phyloP scores from a whole-genome alignment of 2,888 invertebrate species.

The Plagodis pulveraria region DNA sequence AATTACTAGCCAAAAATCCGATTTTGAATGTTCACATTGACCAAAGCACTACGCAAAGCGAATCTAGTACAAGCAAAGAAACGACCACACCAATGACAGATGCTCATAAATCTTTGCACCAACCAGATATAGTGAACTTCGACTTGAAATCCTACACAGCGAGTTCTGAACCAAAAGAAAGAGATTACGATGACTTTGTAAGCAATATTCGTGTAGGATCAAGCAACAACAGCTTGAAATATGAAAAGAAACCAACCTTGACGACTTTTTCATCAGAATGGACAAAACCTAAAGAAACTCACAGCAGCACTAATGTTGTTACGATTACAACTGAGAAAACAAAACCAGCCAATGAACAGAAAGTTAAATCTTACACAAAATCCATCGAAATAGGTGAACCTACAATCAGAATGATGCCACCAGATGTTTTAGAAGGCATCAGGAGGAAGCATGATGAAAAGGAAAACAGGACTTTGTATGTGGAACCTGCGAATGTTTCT shows the following conservation, averaged over 20 bases:
- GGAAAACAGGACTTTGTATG: slow-evolving; percentile 71
- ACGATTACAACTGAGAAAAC: slow-evolving; percentile 74
- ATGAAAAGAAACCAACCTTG: slow-evolving; percentile 60
- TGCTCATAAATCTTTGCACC: slow-evolving; percentile 75
- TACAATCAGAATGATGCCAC: slow-evolving; percentile 68
- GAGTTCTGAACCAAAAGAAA: slow-evolving; percentile 52
- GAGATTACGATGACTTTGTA: slow-evolving; percentile 76
- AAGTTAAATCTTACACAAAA: slow-evolving; percentile 74
- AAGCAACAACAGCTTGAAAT: slow-evolving; percentile 73
- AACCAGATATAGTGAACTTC: slow-evolving; percentile 81
- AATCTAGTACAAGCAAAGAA: slow-evolving; percentile 65
- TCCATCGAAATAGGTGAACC: slow-evolving; percentile 80
- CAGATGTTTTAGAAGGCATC: slow-evolving; percentile 76
- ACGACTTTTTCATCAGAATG: slow-evolving; percentile 65
- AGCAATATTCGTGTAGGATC: slow-evolving; percentile 80
- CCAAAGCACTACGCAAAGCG: slow-evolving; percentile 59
- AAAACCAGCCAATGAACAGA: slow-evolving; percentile 59
- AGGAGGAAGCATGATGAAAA: slow-evolving; percentile 65
- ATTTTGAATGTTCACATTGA: slow-evolving; percentile 78
- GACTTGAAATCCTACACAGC: slow-evolving; percentile 69
- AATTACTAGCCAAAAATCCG: slow-evolving; percentile 81
- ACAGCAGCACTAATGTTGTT: slow-evolving; percentile 66
- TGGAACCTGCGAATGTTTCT: slow-evolving; percentile 77
- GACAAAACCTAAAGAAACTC: slow-evolving; percentile 63
- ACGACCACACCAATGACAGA: slow-evolving; percentile 63